A percentile compares a stretch with the other conserved stretches of the same genome.
Conservation (phyloP, 2,888 invertebrate species). For the Rhagophthalmus giganteus region DNA sequence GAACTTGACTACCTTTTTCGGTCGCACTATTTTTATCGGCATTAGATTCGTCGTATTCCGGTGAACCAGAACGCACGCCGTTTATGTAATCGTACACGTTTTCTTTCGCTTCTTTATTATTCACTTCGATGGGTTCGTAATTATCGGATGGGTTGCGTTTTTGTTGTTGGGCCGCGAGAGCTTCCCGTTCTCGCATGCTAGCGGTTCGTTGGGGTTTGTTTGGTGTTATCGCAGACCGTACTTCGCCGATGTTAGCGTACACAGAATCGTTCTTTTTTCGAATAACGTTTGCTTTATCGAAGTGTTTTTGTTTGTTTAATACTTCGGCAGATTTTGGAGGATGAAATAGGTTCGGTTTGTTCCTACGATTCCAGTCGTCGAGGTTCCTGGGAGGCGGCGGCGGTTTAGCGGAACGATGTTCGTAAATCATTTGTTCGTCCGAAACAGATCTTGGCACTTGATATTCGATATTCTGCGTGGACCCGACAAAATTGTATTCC, state of each 20-base stretch:
- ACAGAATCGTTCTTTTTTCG: conserved; percentile 60
- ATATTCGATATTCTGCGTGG: conserved; percentile 37
- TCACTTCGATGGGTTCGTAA: conserved; percentile 47
- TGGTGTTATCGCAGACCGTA: conserved; percentile 76
- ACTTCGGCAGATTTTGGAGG: conserved; percentile 72
- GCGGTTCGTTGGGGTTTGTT: conserved; percentile 82
- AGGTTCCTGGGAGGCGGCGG: conserved; percentile 79
- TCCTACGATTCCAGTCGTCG: conserved; percentile 57
- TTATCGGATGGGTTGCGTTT: conserved; percentile 37
- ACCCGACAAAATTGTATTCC: conserved; percentile 24
- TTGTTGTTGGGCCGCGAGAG: conserved; percentile 62
- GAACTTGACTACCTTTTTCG: conserved; percentile 49
- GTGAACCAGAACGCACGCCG: conserved; percentile 68
- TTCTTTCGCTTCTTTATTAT: conserved; percentile 53
- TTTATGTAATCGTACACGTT: conserved; percentile 68
- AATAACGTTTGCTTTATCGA: conserved; percentile 43
- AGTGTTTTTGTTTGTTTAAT: conserved; percentile 61
- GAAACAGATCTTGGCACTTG: conserved; percentile 35
- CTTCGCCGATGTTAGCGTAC: conserved; percentile 85
- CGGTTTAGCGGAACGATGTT: conserved; percentile 36
- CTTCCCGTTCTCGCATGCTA: conserved; percentile 80
- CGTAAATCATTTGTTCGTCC: conserved; percentile 32
- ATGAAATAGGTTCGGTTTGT: conserved; percentile 68
- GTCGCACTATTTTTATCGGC: conserved; percentile 56
- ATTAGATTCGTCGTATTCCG: conserved; percentile 68